Evolutionary conservation across 1,140 invertebrate genomes (phyloP).

Genomic region (Drosophila kikkawai): DNA sequence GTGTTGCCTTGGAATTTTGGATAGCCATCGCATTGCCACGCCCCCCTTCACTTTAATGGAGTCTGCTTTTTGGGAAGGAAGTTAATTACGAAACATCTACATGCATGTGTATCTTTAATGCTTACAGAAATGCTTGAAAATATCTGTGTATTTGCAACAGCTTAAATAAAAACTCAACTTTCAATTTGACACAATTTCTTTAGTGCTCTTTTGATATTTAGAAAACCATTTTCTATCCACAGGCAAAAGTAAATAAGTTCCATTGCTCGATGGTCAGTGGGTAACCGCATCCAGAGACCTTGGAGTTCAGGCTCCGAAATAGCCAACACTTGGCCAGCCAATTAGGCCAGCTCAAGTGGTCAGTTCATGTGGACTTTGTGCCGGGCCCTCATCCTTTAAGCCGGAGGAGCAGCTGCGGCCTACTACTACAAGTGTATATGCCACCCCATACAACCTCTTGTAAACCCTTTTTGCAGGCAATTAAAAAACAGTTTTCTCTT

Average conservation of each 20-base stretch:
- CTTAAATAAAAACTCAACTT: not conserved
- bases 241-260: conserved; percentile 28
- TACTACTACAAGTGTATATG: conserved; percentile 16
- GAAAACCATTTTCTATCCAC: not conserved
- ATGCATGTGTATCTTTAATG: not conserved
- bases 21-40: conserved; percentile 15
- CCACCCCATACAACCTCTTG: conserved; percentile 8
- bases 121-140: not conserved
- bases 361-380: conserved; percentile 43
- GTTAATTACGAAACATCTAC: not conserved
- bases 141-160: not conserved
- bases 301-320: conserved; percentile 29
- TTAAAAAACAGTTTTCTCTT: conserved; percentile 52
- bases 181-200: not conserved
- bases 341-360: conserved; percentile 71
- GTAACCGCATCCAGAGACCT: conserved; percentile 26
- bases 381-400: conserved; percentile 18
- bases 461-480: conserved; percentile 42
- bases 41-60: conserved; percentile 32
- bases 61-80: not conserved
- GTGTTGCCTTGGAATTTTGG: conserved; percentile 6
- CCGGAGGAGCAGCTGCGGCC: conserved; percentile 40
- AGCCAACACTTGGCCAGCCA: conserved; percentile 57
- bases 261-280: conserved; percentile 4
- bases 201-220: not conserved